A percentile compares a stretch with the other conserved stretches of the same genome.
These are phyloP conservation scores for Etheostoma cragini DNA, from an alignment of 2,113 vertebrate species.

Conservation along the genomic window DNA sequence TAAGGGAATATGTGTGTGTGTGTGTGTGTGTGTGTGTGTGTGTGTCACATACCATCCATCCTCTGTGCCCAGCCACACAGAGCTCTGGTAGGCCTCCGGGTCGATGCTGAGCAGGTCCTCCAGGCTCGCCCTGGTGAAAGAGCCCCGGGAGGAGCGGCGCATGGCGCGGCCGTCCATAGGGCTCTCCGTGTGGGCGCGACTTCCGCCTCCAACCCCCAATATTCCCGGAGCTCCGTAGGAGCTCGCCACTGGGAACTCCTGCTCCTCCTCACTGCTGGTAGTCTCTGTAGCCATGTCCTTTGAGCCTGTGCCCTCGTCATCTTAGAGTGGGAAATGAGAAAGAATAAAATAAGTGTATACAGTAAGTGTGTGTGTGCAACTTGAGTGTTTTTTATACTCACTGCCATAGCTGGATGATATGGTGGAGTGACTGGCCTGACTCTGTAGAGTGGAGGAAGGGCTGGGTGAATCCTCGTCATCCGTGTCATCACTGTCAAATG, in stretches of 20 bases:
- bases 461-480: slow-evolving; percentile 97
- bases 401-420: slow-evolving; percentile 97
- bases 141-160: slow-evolving; percentile 93
- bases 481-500: slow-evolving; percentile 96
- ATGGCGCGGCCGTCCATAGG: slow-evolving; percentile 92
- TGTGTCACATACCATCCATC: slow-evolving; percentile 90
- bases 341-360: neutral
- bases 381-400: slow-evolving; percentile 79
- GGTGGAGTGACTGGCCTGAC: slow-evolving; percentile 97
- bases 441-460: slow-evolving; percentile 95
- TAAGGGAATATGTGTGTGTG: neutral
- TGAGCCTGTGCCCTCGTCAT: slow-evolving; percentile 91
- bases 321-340: slow-evolving; percentile 68
- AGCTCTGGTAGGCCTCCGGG: slow-evolving; percentile 96
- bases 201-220: slow-evolving; percentile 56
- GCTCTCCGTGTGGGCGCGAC: slow-evolving; percentile 84
- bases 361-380: neutral
- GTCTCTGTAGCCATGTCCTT: slow-evolving; percentile 93
- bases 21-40: neutral
- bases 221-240: slow-evolving; percentile 80
- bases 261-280: slow-evolving; percentile 97
- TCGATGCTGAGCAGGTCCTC: slow-evolving; percentile 96
- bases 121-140: slow-evolving; percentile 94
- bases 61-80: slow-evolving; percentile 98
- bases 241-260: slow-evolving; percentile 88